phyloP scores from a whole-genome alignment of 2,113 vertebrate species.

The Grantiella picta region DNA sequence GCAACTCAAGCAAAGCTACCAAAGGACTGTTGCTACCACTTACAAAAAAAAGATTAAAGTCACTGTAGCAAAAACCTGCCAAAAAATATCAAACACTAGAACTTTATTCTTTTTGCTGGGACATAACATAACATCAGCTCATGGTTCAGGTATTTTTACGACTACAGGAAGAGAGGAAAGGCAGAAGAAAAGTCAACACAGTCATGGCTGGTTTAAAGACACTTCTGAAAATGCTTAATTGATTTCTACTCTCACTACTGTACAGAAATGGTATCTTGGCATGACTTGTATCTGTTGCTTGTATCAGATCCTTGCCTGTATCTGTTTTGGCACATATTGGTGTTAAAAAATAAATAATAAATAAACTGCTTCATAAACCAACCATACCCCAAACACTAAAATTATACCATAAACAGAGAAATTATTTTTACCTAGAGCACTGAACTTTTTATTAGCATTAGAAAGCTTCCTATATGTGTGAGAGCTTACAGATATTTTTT shows the following conservation, averaged over 20 bases:
- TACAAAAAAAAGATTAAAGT: neutral
- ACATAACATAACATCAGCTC: neutral
- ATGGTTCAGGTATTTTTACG: fast-evolving
- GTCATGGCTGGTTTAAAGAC: neutral
- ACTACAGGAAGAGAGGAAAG: neutral
- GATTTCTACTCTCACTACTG: neutral
- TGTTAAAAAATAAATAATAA: neutral
- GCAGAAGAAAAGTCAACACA: neutral
- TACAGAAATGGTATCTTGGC: neutral
- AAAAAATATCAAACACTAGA: neutral
- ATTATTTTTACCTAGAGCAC: neutral
- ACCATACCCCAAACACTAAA: neutral
- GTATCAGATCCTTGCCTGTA: neutral
- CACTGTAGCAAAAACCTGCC: neutral
- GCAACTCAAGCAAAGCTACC: neutral
- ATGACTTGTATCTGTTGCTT: neutral
- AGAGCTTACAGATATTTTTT: neutral
- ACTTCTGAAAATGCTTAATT: neutral
- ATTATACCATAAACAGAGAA: neutral
- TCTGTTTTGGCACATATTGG: neutral
- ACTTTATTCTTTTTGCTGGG: neutral
- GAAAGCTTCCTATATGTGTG: neutral
- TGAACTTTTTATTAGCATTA: neutral
- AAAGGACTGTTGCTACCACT: neutral
- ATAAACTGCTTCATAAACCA: neutral